Conservation (phyloP, 92 coral and sea anemone species). For the Zoanthus sansibaricus region DNA sequence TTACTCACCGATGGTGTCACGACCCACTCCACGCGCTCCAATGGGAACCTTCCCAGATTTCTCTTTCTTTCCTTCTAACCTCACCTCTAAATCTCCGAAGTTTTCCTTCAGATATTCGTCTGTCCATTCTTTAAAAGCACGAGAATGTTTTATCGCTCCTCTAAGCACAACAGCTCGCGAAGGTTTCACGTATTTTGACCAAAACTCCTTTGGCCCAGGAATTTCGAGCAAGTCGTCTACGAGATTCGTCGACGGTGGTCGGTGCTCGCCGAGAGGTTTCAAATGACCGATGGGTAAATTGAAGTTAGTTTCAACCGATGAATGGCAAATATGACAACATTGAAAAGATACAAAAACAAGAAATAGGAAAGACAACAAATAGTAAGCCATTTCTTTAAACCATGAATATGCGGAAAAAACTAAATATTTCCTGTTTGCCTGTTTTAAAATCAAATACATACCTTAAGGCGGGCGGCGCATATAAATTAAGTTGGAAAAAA, state of each 20-base stretch:
- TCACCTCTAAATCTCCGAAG: conserved; percentile 82
- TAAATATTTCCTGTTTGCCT: background rate
- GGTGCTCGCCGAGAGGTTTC: conserved; percentile 82
- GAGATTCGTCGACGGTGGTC: conserved; percentile 73
- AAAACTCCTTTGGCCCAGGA: conserved; percentile 87
- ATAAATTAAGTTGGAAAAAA: no score
- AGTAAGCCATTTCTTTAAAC: background rate
- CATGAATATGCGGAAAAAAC: background rate
- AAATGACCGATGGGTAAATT: conserved; percentile 79
- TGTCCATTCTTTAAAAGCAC: conserved; percentile 87
- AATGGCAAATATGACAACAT: background rate
- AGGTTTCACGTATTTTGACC: conserved; percentile 88
- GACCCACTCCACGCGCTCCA: conserved; percentile 91
- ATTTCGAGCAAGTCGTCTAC: conserved; percentile 78
- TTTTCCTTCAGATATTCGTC: conserved; percentile 77
- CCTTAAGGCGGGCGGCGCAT: no score
- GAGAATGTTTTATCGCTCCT: conserved; percentile 85
- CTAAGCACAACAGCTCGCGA: conserved; percentile 85
- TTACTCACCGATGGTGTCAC: conserved; percentile 80
- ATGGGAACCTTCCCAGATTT: conserved; percentile 78
- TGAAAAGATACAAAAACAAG: background rate
- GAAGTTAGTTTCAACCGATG: background rate
- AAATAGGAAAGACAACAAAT: background rate
- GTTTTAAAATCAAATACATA: no score
- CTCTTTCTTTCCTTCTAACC: conserved; percentile 91